Conservation (phyloP, 1,140 invertebrate species). For the Platyscapa corneri region DNA sequence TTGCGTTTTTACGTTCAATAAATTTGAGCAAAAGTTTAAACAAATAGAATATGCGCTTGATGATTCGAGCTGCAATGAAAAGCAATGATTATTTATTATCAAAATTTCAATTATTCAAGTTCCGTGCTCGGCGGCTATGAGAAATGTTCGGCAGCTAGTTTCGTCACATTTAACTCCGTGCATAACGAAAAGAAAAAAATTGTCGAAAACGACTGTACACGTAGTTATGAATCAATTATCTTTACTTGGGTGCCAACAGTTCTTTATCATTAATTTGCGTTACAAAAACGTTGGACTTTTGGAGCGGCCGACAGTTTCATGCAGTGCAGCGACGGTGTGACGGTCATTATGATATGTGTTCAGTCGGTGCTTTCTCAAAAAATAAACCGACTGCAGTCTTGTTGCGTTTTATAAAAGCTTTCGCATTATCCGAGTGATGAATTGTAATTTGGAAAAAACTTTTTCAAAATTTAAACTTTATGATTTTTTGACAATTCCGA, state of each 20-base stretch:
- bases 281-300: not conserved
- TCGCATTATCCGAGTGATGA: not conserved
- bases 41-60: not conserved
- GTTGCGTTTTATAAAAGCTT: not conserved
- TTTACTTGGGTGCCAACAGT: not conserved
- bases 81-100: not conserved
- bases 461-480: not conserved
- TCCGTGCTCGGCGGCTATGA: not conserved
- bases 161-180: not conserved
- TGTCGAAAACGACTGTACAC: not conserved
- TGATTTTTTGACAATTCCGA: not conserved
- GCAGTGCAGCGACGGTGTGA: not conserved
- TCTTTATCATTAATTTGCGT: not conserved
- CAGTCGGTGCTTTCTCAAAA: not conserved
- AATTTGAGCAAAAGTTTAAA: not conserved
- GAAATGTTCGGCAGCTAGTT: not conserved
- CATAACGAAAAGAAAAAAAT: no score
- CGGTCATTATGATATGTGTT: not conserved
- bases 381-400: not conserved
- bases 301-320: conserved; percentile 6
- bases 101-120: not conserved
- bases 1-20: not conserved
- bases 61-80: not conserved
- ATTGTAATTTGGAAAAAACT: not conserved
- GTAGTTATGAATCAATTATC: not conserved